These are phyloP conservation scores for Plagiodera versicolora DNA, from an alignment of 2,888 invertebrate genomes.

Conservation along the genomic window DNA sequence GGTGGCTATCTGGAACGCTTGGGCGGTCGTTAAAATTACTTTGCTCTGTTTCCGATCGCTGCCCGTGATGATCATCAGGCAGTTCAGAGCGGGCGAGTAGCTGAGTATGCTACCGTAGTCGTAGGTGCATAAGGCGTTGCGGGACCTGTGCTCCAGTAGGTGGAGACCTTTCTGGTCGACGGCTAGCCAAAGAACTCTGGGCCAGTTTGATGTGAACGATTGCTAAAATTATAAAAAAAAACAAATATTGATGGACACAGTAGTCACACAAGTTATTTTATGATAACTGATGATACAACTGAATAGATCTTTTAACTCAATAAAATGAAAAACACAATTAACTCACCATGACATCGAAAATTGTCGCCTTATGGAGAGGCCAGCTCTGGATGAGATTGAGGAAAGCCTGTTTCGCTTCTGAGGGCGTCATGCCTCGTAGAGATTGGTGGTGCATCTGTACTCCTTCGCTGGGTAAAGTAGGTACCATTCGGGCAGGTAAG, in stretches of 20 bases:
- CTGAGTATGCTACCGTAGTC: conserved; percentile 87
- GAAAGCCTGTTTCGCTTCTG: conserved; percentile 89
- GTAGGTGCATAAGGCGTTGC: conserved; percentile 88
- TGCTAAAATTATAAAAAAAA: no score
- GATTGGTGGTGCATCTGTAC: conserved; percentile 91
- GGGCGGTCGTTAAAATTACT: conserved; percentile 87
- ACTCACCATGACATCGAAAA: conserved; percentile 90
- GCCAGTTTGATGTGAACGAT: conserved; percentile 96
- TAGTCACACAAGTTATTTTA: no score
- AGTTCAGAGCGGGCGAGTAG: conserved; percentile 89
- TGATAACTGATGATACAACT: no score
- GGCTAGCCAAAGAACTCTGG: conserved; percentile 88
- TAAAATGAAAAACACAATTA: background rate
- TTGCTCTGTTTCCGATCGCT: conserved; percentile 85
- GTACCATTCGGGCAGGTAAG: conserved; percentile 80
- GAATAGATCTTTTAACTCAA: no score
- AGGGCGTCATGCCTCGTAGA: conserved; percentile 80
- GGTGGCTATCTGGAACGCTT: conserved; percentile 93
- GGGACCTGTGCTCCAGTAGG: conserved; percentile 82
- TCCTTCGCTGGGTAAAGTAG: conserved; percentile 76
- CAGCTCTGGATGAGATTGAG: conserved; percentile 90
- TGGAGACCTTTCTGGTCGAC: conserved; percentile 92
- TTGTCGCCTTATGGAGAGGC: conserved; percentile 90
- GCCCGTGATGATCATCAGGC: conserved; percentile 90
- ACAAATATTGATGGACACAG: no score